phyloP scores from a whole-genome alignment of 2,113 vertebrate genomes.

The Nesoenas mayeri region DNA sequence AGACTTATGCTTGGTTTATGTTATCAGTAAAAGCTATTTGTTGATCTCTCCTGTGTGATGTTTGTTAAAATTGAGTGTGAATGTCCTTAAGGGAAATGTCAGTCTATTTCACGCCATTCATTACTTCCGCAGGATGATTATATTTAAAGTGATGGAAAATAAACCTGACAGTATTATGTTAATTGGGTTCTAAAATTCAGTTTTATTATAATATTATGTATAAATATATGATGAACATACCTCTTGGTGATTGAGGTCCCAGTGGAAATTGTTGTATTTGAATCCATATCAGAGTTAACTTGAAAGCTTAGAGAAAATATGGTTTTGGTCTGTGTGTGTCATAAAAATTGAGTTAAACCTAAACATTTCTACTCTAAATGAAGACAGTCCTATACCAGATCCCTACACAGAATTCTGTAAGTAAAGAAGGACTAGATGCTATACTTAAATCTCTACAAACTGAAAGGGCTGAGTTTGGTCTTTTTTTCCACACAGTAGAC shows the following conservation, averaged over 20 bases:
- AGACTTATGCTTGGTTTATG: neutral
- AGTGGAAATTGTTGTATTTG: neutral
- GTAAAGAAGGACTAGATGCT: neutral
- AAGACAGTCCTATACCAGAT: neutral
- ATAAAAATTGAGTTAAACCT: neutral
- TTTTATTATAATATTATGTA: neutral
- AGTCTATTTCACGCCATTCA: neutral
- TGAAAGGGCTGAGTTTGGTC: neutral
- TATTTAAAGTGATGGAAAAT: neutral
- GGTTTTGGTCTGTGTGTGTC: neutral
- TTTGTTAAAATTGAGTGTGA: neutral
- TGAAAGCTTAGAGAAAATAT: neutral
- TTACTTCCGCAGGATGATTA: neutral
- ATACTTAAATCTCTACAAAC: neutral
- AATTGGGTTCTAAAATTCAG: neutral
- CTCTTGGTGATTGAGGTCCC: neutral
- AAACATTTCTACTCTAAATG: neutral
- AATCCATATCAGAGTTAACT: neutral
- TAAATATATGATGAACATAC: neutral
- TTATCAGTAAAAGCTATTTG: neutral
- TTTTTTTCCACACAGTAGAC: neutral
- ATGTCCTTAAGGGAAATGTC: neutral
- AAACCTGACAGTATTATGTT: neutral
- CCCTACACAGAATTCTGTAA: neutral
- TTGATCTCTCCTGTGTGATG: neutral